Base-by-base conservation (phyloP, 1,140 invertebrate species). In the Pseudomyrmex dendroicus region DNA sequence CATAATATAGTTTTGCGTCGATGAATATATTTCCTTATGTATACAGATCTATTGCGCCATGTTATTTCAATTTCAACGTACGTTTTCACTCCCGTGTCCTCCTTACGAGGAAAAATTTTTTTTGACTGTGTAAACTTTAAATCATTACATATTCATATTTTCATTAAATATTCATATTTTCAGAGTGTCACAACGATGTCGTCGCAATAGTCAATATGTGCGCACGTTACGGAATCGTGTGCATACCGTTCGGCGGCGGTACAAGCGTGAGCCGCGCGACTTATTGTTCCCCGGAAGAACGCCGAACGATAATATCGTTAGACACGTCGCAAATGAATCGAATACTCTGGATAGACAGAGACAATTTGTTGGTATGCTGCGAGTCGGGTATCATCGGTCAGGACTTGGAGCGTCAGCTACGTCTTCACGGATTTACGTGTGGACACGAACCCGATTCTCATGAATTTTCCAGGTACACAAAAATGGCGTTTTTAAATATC, bases 361-460 rank as follows among this genome's bases (percentile, higher is more conserved):
- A 98, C 62, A 99, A 99, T 94, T 94, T 99, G 74, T 96, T 97
- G 0, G 97, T 96, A 3, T 97, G 97, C 91, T 97, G 97, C 88
- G 97, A 99, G 94, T 95, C 97, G 35, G 99, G 99, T 10, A 98
- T 99, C 80, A 96, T 99, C 78, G 99, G 99, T 0, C 98, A 99
- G 94, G 98, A 99, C 93, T 93, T 99, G 67, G 98, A 99, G 92
- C 94, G 96, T 0, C 96, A 97, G 89, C 94, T 98, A 78, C 95
- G 96, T 10, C 92, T 95, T 1, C 92, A 95, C 52, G 97, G 97
- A 0, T 96, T 96, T 83, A 98, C 98, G 1, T 96, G 97, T 5
- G 98, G 98, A 0, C 99, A 99, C 93, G 99, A 99, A 93, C 99
- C 99, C 0, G 99, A 99, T 93, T 99, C 98, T 8, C 99, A 98